phyloP scores from a whole-genome alignment of 2,888 invertebrate species.

The Falcaria lacertinaria region DNA sequence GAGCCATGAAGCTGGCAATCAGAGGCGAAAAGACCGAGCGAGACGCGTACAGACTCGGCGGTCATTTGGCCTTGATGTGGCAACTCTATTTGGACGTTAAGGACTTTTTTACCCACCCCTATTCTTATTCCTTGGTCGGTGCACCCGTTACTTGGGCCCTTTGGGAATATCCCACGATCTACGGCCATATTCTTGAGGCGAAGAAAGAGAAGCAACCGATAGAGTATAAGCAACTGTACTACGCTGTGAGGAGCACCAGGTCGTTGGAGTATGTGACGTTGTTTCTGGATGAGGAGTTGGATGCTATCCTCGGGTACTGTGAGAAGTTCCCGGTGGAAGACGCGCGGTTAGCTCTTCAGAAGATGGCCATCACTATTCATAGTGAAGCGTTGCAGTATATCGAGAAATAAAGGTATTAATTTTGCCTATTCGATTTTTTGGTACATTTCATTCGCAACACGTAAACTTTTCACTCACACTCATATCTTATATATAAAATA shows the following conservation, averaged over 20 bases:
- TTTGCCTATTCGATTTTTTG: constrained; percentile 16
- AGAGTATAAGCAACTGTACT: constrained; percentile 57
- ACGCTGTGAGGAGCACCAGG: constrained; percentile 58
- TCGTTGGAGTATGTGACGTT: constrained; percentile 55
- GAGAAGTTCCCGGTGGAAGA: constrained; percentile 59
- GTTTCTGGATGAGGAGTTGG: constrained; percentile 57
- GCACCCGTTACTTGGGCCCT: constrained; percentile 58
- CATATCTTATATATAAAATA: no score
- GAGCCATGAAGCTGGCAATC: constrained; percentile 60
- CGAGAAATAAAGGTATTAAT: constrained; percentile 40
- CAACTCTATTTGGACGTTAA: constrained; percentile 65
- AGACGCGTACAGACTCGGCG: constrained; percentile 61
- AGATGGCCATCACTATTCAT: constrained; percentile 64
- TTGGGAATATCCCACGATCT: constrained; percentile 68
- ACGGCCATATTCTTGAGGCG: constrained; percentile 51
- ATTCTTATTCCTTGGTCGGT: constrained; percentile 61
- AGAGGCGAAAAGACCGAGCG: constrained; percentile 46
- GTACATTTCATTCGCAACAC: no score
- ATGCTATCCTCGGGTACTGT: constrained; percentile 45
- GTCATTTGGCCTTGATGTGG: constrained; percentile 66
- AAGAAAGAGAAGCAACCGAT: constrained; percentile 48
- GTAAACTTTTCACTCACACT: no score
- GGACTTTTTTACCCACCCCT: constrained; percentile 65
- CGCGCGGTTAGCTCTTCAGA: constrained; percentile 54
- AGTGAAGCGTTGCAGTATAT: constrained; percentile 60